Evolutionary conservation across 1,140 invertebrate species (phyloP).

Genomic region (Archegozetes longisetosus): DNA sequence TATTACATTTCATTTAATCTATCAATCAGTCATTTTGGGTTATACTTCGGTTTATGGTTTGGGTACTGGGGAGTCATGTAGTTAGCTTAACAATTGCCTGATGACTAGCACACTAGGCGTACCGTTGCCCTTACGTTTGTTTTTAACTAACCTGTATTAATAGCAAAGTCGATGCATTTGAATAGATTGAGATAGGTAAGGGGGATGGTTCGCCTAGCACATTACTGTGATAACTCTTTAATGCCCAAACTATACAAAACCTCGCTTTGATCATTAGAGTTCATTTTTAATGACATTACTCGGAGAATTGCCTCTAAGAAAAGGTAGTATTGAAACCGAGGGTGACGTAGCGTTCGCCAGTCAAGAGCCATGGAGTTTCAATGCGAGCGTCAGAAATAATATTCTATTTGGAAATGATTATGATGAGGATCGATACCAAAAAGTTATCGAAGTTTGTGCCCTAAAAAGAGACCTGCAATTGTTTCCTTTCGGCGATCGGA

Average conservation of each 20-base stretch:
- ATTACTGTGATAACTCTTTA: not conserved
- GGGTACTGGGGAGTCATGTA: no score
- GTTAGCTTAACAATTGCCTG: no score
- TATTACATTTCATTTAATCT: not conserved
- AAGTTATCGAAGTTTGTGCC: slow-evolving; percentile 31
- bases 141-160: no score
- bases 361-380: not conserved
- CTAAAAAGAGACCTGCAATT: slow-evolving; percentile 28
- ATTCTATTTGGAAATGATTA: slow-evolving; percentile 19
- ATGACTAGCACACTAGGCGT: no score
- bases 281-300: not conserved
- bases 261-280: no score
- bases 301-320: not conserved
- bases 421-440: slow-evolving; percentile 16
- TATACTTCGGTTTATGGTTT: no score
- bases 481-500: slow-evolving; percentile 34
- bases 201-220: no score
- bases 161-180: no score
- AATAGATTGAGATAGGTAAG: no score
- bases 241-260: no score
- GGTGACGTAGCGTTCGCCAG: not conserved
- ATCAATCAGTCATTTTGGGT: no score
- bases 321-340: not conserved
- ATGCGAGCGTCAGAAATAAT: slow-evolving; percentile 19
- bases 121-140: no score